Percentiles rank a stretch among this genome's conserved stretches.
These are phyloP conservation scores for Cenopis cana DNA, from an alignment of 2,888 invertebrate genomes.

Conservation along the genomic window DNA sequence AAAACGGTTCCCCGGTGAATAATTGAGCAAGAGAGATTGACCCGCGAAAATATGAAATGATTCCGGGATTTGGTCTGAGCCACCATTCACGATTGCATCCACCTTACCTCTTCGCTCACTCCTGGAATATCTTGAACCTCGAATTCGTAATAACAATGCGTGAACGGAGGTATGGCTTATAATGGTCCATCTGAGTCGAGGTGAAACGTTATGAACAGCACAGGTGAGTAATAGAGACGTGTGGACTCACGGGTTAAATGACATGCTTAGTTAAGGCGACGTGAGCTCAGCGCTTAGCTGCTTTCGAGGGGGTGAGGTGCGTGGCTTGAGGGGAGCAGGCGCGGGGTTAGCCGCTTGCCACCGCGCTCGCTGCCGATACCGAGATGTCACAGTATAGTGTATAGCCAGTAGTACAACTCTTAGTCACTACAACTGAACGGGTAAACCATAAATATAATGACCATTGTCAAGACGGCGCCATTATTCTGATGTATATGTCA, in stretches of 20 bases:
- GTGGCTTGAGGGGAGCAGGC: too few relatives aligned
- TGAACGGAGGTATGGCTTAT: not conserved
- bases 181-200: not conserved
- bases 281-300: too few relatives aligned
- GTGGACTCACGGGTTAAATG: constrained; percentile 3
- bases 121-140: not conserved
- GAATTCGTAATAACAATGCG: not conserved
- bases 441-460: too few relatives aligned
- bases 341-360: too few relatives aligned
- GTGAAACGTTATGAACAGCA: constrained; percentile 40
- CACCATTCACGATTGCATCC: not conserved
- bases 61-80: constrained; percentile 56
- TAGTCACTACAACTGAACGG: too few relatives aligned
- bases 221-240: constrained; percentile 46
- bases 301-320: too few relatives aligned
- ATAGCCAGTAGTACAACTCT: too few relatives aligned
- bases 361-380: too few relatives aligned
- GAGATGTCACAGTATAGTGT: too few relatives aligned
- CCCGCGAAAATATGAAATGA: constrained; percentile 80
- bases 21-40: constrained; percentile 79
- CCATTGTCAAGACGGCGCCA: too few relatives aligned
- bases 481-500: too few relatives aligned
- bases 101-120: not conserved
- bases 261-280: constrained; percentile 18
- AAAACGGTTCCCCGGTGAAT: constrained; percentile 65